Evolutionary conservation across 2,797 vertebrate species (phyloP).

Genomic region (Galaxias olidus): DNA sequence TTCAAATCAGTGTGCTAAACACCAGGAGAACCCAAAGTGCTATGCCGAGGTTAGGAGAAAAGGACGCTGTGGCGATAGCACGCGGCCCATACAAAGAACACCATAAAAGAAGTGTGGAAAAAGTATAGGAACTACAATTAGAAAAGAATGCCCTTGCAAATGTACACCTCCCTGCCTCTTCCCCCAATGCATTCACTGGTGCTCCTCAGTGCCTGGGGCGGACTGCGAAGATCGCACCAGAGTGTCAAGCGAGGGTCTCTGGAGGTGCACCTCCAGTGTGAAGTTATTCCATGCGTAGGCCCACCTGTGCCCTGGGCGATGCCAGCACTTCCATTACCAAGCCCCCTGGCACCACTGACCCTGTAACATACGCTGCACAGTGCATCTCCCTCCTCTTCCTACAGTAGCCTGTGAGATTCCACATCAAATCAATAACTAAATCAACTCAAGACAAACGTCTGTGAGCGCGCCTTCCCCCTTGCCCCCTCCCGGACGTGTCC

Average conservation of each 20-base stretch:
- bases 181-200: background rate
- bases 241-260: constrained; percentile 16
- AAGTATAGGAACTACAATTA: no score
- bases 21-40: background rate
- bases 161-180: constrained; percentile 1
- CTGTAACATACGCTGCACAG: background rate
- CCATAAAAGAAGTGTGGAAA: no score
- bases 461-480: constrained; percentile 17
- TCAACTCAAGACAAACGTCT: constrained; percentile 1
- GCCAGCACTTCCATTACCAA: no score
- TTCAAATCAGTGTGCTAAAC: background rate
- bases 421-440: constrained; percentile 10
- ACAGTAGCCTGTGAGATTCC: background rate
- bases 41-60: no score
- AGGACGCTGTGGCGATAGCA: no score
- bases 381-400: no score
- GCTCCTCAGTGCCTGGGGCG: background rate
- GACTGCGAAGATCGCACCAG: background rate
- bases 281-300: background rate
- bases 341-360: background rate
- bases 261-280: no score
- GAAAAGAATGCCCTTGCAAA: background rate
- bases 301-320: background rate
- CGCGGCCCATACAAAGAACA: no score
- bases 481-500: constrained; percentile 19